Base-by-base conservation (phyloP, 2,113 vertebrate species). In the Poeciliopsis occidentalis region DNA sequence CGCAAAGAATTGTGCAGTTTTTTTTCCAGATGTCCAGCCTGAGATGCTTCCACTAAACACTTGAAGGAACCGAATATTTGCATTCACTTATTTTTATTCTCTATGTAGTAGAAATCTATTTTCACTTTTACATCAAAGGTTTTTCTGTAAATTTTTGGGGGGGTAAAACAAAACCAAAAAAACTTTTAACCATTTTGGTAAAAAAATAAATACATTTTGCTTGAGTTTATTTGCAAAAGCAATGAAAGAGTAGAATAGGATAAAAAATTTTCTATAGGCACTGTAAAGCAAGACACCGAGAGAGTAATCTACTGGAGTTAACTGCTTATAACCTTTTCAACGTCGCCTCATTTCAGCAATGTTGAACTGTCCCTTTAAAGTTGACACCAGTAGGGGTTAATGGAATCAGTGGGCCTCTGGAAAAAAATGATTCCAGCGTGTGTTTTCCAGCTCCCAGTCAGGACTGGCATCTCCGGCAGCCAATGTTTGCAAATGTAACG, bases 401-500 rank as follows among this genome's bases (percentile, higher is more conserved):
- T 80, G 71, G 66, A 81, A 79, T 72, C 32, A 79, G 69, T 67
- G 72, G n/a, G 57, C 65, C 37, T 19, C 29, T 57, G 51, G n/a
- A 24, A 54, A 54, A 54, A 54, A 54, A 24, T 26, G 57, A 29
- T 1, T 79, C 60, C 67, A 64, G 71, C 71, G 17, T 67, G 75
- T 71, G 75, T 85, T 64, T 71, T 32, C 67, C 57, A 29, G 72
- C 41, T 80, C 27, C 15, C 44, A 63, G 60, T 78, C 71, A n/a
- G 54, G 57, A 64, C 73, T 69, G 69, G 75, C 80, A 81, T 83
- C 78, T 78, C 76, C 78, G 61, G 8, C 75, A 3, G 77, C 80
- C 85, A 82, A 82, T 88, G 86, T 91, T 88, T 89, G 88, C 88
- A 87, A 88, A 89, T 88, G 83, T 81, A 88, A 89, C 87, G 83